Percentiles rank a stretch among this genome's conserved stretches.
Conservation (phyloP, 37 sponge, comb jelly and placozoan species). For the Bolinopsis microptera region DNA sequence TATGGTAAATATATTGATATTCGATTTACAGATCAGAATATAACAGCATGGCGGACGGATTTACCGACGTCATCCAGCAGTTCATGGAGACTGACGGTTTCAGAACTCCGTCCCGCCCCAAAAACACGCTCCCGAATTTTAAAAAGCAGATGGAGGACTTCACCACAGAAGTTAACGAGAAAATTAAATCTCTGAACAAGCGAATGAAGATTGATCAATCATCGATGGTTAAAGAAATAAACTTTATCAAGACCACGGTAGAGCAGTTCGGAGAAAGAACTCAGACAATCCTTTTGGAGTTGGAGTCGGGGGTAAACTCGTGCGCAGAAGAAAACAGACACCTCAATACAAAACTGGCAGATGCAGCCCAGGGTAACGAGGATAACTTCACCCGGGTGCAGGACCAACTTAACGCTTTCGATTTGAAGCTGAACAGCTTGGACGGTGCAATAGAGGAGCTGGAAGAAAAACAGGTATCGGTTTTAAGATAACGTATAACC, state of each 20-base stretch:
- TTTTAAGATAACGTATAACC: too few relatives aligned
- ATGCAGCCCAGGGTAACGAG: neutral
- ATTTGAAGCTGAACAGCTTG: slow-evolving; percentile 4
- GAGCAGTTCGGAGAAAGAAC: slow-evolving; percentile 13
- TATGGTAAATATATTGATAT: neutral
- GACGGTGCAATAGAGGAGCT: slow-evolving; percentile 12
- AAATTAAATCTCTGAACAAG: slow-evolving; percentile 26
- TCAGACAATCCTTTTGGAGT: neutral
- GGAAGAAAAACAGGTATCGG: neutral
- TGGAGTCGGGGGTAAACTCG: slow-evolving; percentile 20
- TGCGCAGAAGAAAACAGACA: neutral
- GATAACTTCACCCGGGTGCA: neutral
- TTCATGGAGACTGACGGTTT: neutral
- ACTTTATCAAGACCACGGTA: neutral
- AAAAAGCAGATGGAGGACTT: neutral
- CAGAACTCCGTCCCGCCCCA: neutral
- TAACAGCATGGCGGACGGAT: neutral
- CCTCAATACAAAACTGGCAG: neutral
- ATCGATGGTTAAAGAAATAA: neutral
- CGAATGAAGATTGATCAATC: slow-evolving; percentile 41
- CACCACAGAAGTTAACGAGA: slow-evolving; percentile 10
- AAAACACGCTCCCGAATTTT: neutral
- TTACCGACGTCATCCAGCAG: slow-evolving; percentile 14
- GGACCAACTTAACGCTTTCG: slow-evolving; percentile 7
- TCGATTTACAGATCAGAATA: slow-evolving; percentile 15